phyloP scores from a whole-genome alignment of 1,140 invertebrate species.

The Heliconius himera region DNA sequence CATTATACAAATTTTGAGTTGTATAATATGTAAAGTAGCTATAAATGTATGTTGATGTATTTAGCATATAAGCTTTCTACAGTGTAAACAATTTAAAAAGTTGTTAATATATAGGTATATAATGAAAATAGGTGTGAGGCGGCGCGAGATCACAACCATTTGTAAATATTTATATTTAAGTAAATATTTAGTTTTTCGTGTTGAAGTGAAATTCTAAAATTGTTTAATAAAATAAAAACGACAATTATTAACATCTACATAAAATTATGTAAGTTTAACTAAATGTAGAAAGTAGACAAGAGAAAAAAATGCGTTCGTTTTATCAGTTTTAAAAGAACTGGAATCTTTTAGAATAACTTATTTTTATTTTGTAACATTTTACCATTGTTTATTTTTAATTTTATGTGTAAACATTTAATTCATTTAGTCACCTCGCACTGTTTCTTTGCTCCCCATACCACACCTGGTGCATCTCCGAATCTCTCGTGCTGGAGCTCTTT shows the following conservation, averaged over 20 bases:
- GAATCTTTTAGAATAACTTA: no score
- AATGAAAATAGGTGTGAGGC: not conserved
- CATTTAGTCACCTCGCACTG: conserved; percentile 84
- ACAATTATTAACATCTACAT: no score
- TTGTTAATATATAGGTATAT: not conserved
- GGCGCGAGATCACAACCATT: no score
- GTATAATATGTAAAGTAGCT: not conserved
- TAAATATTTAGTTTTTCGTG: no score
- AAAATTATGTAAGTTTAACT: no score
- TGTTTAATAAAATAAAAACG: no score
- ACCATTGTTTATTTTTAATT: not conserved
- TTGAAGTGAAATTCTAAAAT: no score
- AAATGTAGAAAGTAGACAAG: no score
- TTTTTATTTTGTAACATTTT: not conserved
- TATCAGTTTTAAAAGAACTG: no score
- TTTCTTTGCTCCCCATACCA: conserved; percentile 85
- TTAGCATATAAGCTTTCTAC: not conserved
- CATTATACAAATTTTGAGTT: not conserved
- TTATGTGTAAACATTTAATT: not conserved
- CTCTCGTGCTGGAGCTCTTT: conserved; percentile 81
- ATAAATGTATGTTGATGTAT: not conserved
- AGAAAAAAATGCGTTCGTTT: no score
- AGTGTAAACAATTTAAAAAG: not conserved
- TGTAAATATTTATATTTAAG: no score
- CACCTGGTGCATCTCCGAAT: conserved; percentile 85